Base-by-base conservation (phyloP, 2,797 vertebrate genomes). In the Catostomus latipinnis region DNA sequence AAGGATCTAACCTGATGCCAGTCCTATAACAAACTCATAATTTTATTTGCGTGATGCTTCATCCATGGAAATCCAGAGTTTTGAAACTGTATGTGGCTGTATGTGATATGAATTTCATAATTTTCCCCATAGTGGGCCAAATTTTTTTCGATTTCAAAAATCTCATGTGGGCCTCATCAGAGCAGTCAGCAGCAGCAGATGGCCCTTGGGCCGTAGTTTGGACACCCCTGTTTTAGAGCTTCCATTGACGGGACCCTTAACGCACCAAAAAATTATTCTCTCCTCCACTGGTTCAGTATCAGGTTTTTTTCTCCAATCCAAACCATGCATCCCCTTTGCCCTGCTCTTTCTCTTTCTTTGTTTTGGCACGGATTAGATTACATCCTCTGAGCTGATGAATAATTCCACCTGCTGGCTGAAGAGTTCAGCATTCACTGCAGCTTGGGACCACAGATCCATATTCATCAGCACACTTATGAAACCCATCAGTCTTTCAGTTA, bases 381-480 rank as follows among this genome's bases (percentile, higher is more conserved):
- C 69, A 62, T 52, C 56, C 54, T 77, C 65, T 78, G 75, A 60
- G 54, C 57, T 78, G 69, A 73, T 78, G 54, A 78, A 82, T 82
- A 67, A 82, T 78, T 82, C 62, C 54, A 58, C 69, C 69, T 43
- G 54, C 74, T 77, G 81, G 65, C 68, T 78, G 61, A 70, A 73
- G 69, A 80, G 76, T 71, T 71, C 67, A 71, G 67, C 14, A 12
- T 78, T 71, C 67, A 48, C 68, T 56, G 50, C n/a, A 45, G 12
- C 63, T 61, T 60, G 74, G 74, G 67, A 72, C 45, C 61, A 43
- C 10, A 77, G 46, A 76, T 79, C 69, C 77, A 79, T 77, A 72
- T 82, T 77, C 53, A 82, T 71, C 34, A 66, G 53, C 66, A 71
- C 72, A 72, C 49, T 82, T 82, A 82, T 77, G 61, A 77, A 72